Percentiles rank a stretch among this genome's conserved stretches.
phyloP scores from a whole-genome alignment of 2,888 invertebrate genomes.

The Boloria euphrosyne region DNA sequence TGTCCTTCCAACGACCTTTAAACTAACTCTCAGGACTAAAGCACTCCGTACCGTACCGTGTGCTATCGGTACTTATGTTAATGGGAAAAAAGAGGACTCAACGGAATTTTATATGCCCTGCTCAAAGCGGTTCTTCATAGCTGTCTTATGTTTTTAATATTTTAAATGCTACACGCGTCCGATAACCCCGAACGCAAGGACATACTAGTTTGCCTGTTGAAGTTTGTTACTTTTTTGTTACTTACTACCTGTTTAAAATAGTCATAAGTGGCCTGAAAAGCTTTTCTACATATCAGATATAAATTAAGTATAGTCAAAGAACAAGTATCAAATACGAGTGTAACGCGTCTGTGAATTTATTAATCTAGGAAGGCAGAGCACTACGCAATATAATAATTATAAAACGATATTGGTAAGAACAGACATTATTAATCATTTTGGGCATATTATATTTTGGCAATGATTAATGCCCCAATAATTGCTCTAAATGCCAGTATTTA shows the following conservation, averaged over 20 bases:
- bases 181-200: slow-evolving; percentile 78
- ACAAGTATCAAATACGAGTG: no score
- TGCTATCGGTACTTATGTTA: slow-evolving; percentile 70
- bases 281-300: no score
- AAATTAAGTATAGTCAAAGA: no score
- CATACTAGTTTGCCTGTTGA: slow-evolving; percentile 61
- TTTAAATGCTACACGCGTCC: slow-evolving; percentile 79
- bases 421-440: slow-evolving; percentile 61
- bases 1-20: slow-evolving; percentile 76
- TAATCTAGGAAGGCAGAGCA: not conserved
- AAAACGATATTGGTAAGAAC: slow-evolving; percentile 47
- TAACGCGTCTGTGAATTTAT: not conserved
- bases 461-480: slow-evolving; percentile 66
- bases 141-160: slow-evolving; percentile 71
- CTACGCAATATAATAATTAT: slow-evolving; percentile 17
- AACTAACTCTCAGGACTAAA: slow-evolving; percentile 58
- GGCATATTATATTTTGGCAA: slow-evolving; percentile 54
- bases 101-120: slow-evolving; percentile 75
- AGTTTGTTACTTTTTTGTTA: slow-evolving; percentile 40
- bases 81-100: slow-evolving; percentile 74
- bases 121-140: slow-evolving; percentile 74
- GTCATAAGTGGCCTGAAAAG: no score
- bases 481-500: slow-evolving; percentile 49
- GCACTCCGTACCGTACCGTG: slow-evolving; percentile 59
- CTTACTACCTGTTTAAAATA: slow-evolving; percentile 23